Percentiles rank a stretch among this genome's conserved stretches.
These are phyloP conservation scores for Trissolcus japonicus DNA, from an alignment of 2,888 invertebrate genomes.

Conservation along the genomic window DNA sequence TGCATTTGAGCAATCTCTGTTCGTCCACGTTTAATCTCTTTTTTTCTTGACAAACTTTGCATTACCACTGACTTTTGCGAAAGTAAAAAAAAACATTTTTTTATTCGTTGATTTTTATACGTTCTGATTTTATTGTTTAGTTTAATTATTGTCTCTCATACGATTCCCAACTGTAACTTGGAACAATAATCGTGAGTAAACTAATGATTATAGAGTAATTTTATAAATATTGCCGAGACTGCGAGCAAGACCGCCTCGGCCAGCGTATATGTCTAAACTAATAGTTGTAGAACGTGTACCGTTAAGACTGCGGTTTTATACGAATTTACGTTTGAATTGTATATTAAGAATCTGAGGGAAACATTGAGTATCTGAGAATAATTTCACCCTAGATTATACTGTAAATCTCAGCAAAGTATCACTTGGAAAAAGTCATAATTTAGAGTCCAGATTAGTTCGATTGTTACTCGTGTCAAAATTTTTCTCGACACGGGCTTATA, in stretches of 20 bases:
- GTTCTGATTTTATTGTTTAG: conserved; percentile 52
- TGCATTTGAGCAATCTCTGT: conserved; percentile 12
- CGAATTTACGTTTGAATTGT: conserved; percentile 60
- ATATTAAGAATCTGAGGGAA: conserved; percentile 32
- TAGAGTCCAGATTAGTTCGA: not conserved
- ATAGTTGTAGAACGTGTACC: conserved; percentile 72
- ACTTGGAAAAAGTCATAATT: conserved; percentile 4
- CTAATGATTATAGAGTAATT: conserved; percentile 50
- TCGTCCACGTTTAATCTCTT: conserved; percentile 6
- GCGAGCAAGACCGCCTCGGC: conserved; percentile 69
- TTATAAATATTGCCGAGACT: conserved; percentile 70
- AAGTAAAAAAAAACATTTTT: not conserved
- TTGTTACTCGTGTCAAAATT: not conserved
- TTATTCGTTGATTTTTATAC: conserved; percentile 47
- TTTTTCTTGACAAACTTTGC: conserved; percentile 14
- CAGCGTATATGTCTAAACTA: conserved; percentile 76
- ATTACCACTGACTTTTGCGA: too few species aligned
- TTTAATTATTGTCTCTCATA: conserved; percentile 20
- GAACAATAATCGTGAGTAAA: conserved; percentile 43
- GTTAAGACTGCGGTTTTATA: conserved; percentile 65
- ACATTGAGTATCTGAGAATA: conserved; percentile 8
- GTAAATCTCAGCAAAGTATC: conserved; percentile 19
- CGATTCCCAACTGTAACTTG: conserved; percentile 23
- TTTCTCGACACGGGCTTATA: not conserved
- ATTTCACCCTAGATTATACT: too few species aligned